These are phyloP conservation scores for Steatocranus sp. DNA, from an alignment of 2,797 vertebrate species.

Conservation along the genomic window DNA sequence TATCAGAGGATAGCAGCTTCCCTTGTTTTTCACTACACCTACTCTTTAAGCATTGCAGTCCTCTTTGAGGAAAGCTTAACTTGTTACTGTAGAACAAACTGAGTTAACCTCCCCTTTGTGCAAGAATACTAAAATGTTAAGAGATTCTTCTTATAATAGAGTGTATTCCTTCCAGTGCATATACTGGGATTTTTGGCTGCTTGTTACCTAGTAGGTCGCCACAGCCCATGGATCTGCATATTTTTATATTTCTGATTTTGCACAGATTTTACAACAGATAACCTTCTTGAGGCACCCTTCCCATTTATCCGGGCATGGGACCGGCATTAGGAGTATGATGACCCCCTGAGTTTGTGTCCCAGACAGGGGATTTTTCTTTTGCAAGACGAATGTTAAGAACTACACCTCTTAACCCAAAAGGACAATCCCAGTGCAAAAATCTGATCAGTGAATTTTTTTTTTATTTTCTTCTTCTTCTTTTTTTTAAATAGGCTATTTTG, in stretches of 20 bases:
- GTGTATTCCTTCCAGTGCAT: not conserved
- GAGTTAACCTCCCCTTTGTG: not conserved
- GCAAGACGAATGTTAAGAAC: not conserved
- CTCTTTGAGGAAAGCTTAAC: not conserved
- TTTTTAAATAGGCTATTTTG: not conserved
- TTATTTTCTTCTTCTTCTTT: not conserved
- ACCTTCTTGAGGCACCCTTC: not conserved
- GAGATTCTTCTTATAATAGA: not conserved
- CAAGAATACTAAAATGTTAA: not conserved
- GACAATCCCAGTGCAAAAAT: not conserved
- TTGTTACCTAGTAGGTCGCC: not conserved
- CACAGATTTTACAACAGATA: not conserved
- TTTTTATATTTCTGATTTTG: not conserved
- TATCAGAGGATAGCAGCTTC: conserved; percentile 20
- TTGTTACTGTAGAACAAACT: not conserved
- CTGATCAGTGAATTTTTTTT: accelerated
- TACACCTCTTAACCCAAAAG: not conserved
- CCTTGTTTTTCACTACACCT: conserved; percentile 27
- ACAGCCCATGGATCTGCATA: not conserved
- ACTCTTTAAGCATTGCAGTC: not conserved
- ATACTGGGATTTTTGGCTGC: not conserved
- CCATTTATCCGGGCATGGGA: not conserved
- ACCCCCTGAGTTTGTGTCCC: not conserved
- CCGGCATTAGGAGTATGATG: not conserved
- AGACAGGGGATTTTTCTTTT: not conserved